These are phyloP conservation scores for Sebastes trivittatus DNA, from an alignment of 2,797 vertebrate genomes.

Conservation along the genomic window DNA sequence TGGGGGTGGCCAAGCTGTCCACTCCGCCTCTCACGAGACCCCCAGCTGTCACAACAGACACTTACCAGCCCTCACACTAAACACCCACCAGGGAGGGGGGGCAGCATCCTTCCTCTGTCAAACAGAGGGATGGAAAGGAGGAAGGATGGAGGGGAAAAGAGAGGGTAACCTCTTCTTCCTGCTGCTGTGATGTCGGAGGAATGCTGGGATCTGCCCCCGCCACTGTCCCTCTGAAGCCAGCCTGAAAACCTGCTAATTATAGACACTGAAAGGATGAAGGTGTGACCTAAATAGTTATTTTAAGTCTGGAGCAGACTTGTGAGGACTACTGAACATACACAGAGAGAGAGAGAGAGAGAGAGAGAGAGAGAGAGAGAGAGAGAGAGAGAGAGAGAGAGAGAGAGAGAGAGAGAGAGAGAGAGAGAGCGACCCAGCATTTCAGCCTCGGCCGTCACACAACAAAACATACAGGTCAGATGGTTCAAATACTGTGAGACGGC, in stretches of 20 bases:
- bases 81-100: constrained; percentile 72
- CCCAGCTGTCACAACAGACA: constrained; percentile 84
- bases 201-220: constrained; percentile 20
- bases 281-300: constrained; percentile 74
- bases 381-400: constrained; percentile 10
- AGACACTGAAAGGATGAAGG: constrained; percentile 63
- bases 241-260: constrained; percentile 72
- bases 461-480: constrained; percentile 24
- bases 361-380: not conserved
- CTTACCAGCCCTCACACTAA: constrained; percentile 80
- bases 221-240: constrained; percentile 36
- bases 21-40: constrained; percentile 69
- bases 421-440: not conserved
- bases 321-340: constrained; percentile 20
- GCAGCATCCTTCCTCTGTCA: constrained; percentile 66
- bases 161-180: constrained; percentile 48
- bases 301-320: constrained; percentile 36
- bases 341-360: constrained; percentile 14
- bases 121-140: constrained; percentile 34
- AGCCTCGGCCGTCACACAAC: not conserved
- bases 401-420: not conserved
- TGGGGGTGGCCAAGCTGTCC: constrained; percentile 62
- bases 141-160: constrained; percentile 36
- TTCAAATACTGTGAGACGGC: not conserved
- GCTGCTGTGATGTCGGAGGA: constrained; percentile 56